phyloP scores from a whole-genome alignment of 2,888 invertebrate species.

The Luffia ferchaultella region DNA sequence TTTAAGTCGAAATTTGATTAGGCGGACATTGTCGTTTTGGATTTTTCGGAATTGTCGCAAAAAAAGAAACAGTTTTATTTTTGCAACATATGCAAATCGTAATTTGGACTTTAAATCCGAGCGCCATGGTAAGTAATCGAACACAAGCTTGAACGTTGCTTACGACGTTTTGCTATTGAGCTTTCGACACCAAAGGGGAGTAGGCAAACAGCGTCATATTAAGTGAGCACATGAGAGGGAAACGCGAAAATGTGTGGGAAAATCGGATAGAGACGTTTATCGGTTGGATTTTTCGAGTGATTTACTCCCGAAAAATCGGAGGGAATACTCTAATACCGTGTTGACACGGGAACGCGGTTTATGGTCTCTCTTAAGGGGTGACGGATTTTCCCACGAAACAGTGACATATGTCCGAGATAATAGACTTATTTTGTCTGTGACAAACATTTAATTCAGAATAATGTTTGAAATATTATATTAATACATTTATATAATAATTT shows the following conservation, averaged over 20 bases:
- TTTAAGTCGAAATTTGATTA: background rate
- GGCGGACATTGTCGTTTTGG: background rate
- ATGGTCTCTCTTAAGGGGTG: background rate
- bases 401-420: too few relatives aligned
- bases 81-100: background rate
- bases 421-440: too few relatives aligned
- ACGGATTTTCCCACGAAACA: background rate
- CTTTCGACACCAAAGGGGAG: slow-evolving; percentile 32
- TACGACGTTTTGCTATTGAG: slow-evolving; percentile 20
- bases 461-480: too few relatives aligned
- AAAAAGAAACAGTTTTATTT: background rate
- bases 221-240: slow-evolving; percentile 66
- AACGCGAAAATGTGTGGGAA: slow-evolving; percentile 64
- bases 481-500: too few relatives aligned
- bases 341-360: slow-evolving; percentile 49
- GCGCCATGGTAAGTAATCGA: too few relatives aligned
- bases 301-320: slow-evolving; percentile 59
- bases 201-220: slow-evolving; percentile 62
- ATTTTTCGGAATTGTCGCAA: background rate
- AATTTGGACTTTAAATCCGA: too few relatives aligned
- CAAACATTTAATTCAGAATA: too few relatives aligned
- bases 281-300: slow-evolving; percentile 63
- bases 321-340: slow-evolving; percentile 53
- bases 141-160: background rate
- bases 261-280: slow-evolving; percentile 66